A percentile compares a stretch with the other conserved stretches of the same genome.
Evolutionary conservation across 2,797 vertebrate genomes (phyloP).

Genomic region (Heliangelus exortis): DNA sequence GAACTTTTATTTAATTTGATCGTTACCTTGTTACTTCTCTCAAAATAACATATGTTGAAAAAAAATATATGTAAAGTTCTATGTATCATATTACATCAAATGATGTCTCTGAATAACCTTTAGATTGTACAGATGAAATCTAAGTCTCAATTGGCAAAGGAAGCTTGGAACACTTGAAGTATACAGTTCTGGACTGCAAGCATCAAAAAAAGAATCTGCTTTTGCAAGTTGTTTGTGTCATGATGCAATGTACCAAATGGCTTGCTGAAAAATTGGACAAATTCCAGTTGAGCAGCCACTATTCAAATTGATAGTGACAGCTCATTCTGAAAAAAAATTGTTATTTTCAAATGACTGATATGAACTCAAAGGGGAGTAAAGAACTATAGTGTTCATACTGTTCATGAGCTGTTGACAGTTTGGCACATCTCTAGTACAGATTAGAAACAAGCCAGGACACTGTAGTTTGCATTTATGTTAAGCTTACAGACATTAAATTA

Average conservation of each 20-base stretch:
- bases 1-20: not conserved
- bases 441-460: conserved; percentile 73
- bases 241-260: conserved; percentile 73
- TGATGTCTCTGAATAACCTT: not conserved
- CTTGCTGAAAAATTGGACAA: conserved; percentile 73
- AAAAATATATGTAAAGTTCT: not conserved
- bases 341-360: conserved; percentile 81
- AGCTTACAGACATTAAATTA: conserved; percentile 7
- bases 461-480: conserved; percentile 67
- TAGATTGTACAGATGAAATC: not conserved
- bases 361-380: conserved; percentile 80
- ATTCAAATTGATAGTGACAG: conserved; percentile 81
- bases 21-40: not conserved
- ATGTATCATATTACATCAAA: not conserved
- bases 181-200: conserved; percentile 21
- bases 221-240: conserved; percentile 68
- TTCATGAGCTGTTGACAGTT: conserved; percentile 69
- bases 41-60: not conserved
- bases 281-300: conserved; percentile 74
- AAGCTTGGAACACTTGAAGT: not conserved
- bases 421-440: conserved; percentile 77
- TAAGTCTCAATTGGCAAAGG: not conserved
- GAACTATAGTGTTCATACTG: conserved; percentile 62
- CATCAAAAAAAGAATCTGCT: conserved; percentile 45
- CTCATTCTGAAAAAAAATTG: conserved; percentile 74